Percentiles rank a stretch among this genome's conserved stretches.
Evolutionary conservation across 1,140 invertebrate genomes (phyloP).

Genomic region (Megathymus violae): DNA sequence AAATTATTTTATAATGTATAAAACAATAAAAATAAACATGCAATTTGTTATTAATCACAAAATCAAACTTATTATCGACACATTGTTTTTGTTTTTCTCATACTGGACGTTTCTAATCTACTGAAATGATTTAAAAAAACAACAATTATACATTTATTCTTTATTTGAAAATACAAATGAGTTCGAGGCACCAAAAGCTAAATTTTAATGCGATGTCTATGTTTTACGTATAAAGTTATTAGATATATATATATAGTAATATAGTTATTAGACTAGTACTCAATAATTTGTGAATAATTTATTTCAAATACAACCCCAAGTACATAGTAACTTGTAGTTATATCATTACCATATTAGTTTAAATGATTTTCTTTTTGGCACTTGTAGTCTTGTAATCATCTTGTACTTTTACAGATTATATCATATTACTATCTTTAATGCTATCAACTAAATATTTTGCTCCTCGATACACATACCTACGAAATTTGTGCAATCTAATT

Average conservation of each 20-base stretch:
- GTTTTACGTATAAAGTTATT: too few species aligned
- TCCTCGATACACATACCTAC: background rate
- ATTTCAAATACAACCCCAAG: conserved; percentile 2
- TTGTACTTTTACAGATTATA: background rate
- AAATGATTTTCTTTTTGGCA: conserved; percentile 17
- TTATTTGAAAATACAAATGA: conserved; percentile 27
- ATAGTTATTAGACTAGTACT: background rate
- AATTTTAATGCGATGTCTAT: conserved; percentile 11
- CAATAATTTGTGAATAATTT: background rate
- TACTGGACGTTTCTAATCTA: conserved; percentile 8
- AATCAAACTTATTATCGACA: too few species aligned
- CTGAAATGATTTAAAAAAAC: conserved; percentile 22
- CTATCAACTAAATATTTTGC: too few species aligned
- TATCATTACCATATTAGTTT: background rate
- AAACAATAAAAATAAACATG: background rate
- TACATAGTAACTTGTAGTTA: background rate
- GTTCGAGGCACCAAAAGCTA: conserved; percentile 12
- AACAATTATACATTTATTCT: conserved; percentile 16
- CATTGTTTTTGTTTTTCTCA: too few species aligned
- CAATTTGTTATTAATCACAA: too few species aligned
- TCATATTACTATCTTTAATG: background rate
- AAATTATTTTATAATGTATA: conserved; percentile 11
- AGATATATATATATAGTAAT: background rate
- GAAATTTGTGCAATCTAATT: background rate
- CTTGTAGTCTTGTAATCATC: too few species aligned